These are phyloP conservation scores for Bombus vancouverensis DNA, from an alignment of 1,140 invertebrate species.

Conservation along the genomic window DNA sequence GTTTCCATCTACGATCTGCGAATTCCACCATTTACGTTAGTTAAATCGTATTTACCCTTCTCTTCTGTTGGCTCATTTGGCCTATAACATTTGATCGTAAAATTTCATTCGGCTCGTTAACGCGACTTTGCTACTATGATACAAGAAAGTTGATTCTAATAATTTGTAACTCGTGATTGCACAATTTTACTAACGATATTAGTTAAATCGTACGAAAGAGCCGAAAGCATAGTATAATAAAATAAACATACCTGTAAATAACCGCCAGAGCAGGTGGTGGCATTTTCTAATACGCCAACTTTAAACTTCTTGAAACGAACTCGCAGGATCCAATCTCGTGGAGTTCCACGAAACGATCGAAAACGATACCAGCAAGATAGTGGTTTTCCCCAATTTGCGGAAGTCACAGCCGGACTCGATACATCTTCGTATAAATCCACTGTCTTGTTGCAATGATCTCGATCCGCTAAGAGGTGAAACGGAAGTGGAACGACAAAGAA, in stretches of 20 bases:
- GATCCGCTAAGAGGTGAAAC: conserved; percentile 82
- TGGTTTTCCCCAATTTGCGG: conserved; percentile 91
- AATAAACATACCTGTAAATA: conserved; percentile 86
- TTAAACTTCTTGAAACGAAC: conserved; percentile 96
- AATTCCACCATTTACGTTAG: conserved; percentile 63
- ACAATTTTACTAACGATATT: too few relatives aligned
- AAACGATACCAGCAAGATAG: conserved; percentile 95
- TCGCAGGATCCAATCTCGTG: conserved; percentile 93
- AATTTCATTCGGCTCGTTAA: too few relatives aligned
- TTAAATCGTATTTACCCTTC: background rate
- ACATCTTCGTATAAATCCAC: conserved; percentile 96
- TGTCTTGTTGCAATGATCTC: conserved; percentile 95
- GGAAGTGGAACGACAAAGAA: background rate
- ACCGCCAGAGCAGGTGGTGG: conserved; percentile 92
- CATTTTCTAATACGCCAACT: conserved; percentile 92
- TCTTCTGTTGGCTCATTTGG: too few relatives aligned
- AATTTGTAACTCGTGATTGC: too few relatives aligned
- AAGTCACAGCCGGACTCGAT: conserved; percentile 91
- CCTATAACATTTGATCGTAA: too few relatives aligned
- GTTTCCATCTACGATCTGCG: conserved; percentile 92
- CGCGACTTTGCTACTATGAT: too few relatives aligned
- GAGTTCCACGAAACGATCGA: conserved; percentile 90
- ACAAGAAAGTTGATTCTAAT: too few relatives aligned
- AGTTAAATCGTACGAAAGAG: too few relatives aligned
- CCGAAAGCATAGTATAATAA: background rate